phyloP scores from a whole-genome alignment of 2,888 invertebrate genomes.

The Lasioglossum oenotherae region DNA sequence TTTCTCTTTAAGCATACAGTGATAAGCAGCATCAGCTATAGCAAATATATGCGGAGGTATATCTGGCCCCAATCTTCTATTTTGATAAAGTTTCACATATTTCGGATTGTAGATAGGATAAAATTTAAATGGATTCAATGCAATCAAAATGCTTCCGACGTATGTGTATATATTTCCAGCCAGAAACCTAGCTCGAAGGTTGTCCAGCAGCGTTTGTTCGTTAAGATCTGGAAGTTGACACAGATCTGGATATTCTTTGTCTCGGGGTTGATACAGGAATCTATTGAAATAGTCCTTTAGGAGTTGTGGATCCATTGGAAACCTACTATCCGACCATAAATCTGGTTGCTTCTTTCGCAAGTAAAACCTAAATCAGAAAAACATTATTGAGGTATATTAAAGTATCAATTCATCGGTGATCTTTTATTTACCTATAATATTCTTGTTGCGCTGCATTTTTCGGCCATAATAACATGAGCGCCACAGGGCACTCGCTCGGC shows the following conservation, averaged over 20 bases:
- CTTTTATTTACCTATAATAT: constrained; percentile 83
- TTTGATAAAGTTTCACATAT: constrained; percentile 98
- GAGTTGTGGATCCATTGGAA: constrained; percentile 95
- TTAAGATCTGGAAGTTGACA: constrained; percentile 98
- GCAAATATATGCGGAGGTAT: constrained; percentile 99
- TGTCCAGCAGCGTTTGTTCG: constrained; percentile 96
- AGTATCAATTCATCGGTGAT: neutral
- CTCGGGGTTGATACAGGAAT: constrained; percentile 95
- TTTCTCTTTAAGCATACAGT: constrained; percentile 96
- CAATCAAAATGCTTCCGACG: constrained; percentile 97
- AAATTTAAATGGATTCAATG: constrained; percentile 97
- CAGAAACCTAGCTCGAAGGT: constrained; percentile 94
- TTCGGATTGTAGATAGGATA: constrained; percentile 99
- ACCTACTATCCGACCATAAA: constrained; percentile 93
- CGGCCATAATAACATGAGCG: constrained; percentile 93
- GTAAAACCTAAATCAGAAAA: constrained; percentile 89
- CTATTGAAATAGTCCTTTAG: constrained; percentile 96
- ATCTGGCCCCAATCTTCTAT: constrained; percentile 94
- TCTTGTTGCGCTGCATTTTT: constrained; percentile 86
- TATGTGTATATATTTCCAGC: constrained; percentile 98
- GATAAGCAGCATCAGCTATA: constrained; percentile 96
- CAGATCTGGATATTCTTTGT: constrained; percentile 97
- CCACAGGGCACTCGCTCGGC: constrained; percentile 92
- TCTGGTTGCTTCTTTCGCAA: constrained; percentile 94
- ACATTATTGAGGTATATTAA: neutral